phyloP scores from a whole-genome alignment of 1,140 invertebrate genomes.

The Atta colombica region DNA sequence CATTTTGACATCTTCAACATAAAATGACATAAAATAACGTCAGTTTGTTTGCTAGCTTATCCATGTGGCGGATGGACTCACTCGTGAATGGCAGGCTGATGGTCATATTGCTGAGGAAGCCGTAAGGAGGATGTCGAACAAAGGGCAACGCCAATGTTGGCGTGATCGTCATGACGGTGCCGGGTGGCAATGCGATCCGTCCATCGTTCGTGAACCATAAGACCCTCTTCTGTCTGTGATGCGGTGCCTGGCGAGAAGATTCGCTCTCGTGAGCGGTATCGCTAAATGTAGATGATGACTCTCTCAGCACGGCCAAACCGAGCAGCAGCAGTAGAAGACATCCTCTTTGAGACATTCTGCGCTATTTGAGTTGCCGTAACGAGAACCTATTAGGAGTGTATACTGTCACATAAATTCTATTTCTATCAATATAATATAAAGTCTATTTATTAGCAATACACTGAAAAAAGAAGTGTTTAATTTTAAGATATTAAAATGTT shows the following conservation, averaged over 20 bases:
- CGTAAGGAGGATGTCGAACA: slow-evolving; percentile 93
- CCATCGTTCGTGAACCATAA: slow-evolving; percentile 94
- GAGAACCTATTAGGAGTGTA: neutral
- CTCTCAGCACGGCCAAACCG: slow-evolving; percentile 24
- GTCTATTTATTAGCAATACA: too few species aligned
- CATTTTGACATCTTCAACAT: too few species aligned
- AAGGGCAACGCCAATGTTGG: slow-evolving; percentile 94
- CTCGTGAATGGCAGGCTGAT: slow-evolving; percentile 95
- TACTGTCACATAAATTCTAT: too few species aligned
- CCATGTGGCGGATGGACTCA: slow-evolving; percentile 86
- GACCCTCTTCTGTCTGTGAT: slow-evolving; percentile 93
- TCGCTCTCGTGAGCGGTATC: slow-evolving; percentile 13
- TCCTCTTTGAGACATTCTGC: slow-evolving; percentile 11
- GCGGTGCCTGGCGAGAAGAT: slow-evolving; percentile 77
- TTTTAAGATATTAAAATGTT: too few species aligned
- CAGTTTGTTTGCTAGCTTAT: too few species aligned
- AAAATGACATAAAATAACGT: too few species aligned
- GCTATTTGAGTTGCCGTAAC: neutral
- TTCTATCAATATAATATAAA: too few species aligned
- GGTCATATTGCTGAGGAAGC: slow-evolving; percentile 94
- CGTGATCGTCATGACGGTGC: slow-evolving; percentile 92
- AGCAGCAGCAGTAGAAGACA: slow-evolving; percentile 17
- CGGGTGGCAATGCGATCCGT: slow-evolving; percentile 92
- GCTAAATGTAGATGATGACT: slow-evolving; percentile 29
- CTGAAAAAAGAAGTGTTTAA: too few species aligned